These are phyloP conservation scores for Idaea aversata DNA, from an alignment of 2,888 invertebrate genomes.

Conservation along the genomic window DNA sequence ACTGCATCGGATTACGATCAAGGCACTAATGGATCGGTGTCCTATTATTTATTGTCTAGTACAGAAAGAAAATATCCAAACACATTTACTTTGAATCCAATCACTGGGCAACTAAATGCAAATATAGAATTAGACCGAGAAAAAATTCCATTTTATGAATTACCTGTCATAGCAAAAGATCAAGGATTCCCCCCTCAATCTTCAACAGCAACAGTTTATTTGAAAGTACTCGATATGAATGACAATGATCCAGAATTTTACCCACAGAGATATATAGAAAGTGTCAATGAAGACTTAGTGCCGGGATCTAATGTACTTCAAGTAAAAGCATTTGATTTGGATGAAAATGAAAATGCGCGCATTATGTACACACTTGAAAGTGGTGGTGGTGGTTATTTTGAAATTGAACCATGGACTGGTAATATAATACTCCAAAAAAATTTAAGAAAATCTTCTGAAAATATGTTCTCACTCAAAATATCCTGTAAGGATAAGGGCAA, in stretches of 20 bases:
- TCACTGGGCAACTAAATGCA: constrained; percentile 92
- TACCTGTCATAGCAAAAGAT: constrained; percentile 93
- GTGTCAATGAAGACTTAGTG: constrained; percentile 84
- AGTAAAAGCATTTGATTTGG: constrained; percentile 91
- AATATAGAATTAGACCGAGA: constrained; percentile 90
- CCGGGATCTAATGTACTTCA: constrained; percentile 84
- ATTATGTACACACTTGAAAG: constrained; percentile 89
- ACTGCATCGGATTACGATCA: constrained; percentile 95
- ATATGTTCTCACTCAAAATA: constrained; percentile 86
- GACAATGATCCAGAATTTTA: constrained; percentile 96
- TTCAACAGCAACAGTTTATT: constrained; percentile 91
- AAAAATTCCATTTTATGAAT: constrained; percentile 86
- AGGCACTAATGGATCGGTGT: constrained; percentile 95
- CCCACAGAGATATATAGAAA: constrained; percentile 91
- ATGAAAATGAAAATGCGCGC: constrained; percentile 93
- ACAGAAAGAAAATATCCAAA: constrained; percentile 91
- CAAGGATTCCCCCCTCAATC: constrained; percentile 94
- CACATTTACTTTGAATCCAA: constrained; percentile 89
- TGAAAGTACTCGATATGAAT: constrained; percentile 92
- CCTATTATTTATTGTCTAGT: constrained; percentile 88
- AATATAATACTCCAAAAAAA: constrained; percentile 85
- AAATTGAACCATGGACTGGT: constrained; percentile 88
- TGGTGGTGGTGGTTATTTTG: constrained; percentile 89
- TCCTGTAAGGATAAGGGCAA: constrained; percentile 92
- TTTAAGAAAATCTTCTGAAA: constrained; percentile 83